Percentiles rank a stretch among this genome's conserved stretches.
Conservation (phyloP, 2,113 vertebrate species). For the Bucco capensis region DNA sequence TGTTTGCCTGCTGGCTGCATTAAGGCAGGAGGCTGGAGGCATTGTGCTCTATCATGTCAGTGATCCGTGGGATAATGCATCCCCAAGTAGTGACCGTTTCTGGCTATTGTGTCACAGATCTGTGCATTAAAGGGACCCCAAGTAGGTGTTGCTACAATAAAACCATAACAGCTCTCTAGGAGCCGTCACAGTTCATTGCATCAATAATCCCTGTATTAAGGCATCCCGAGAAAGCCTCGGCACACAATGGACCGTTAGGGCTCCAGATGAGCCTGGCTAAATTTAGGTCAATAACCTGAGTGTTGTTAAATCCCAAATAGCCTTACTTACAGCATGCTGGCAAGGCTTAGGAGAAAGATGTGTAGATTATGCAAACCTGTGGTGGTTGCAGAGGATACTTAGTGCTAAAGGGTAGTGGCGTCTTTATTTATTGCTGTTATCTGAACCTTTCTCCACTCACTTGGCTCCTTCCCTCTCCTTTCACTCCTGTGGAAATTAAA, state of each 20-base stretch:
- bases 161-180: constrained; percentile 51
- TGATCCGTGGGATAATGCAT: constrained; percentile 47
- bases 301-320: constrained; percentile 37
- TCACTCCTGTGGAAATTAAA: not conserved
- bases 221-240: constrained; percentile 11
- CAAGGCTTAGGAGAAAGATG: not conserved
- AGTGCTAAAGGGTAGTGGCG: not conserved
- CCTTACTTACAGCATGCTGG: not conserved
- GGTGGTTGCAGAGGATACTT: not conserved
- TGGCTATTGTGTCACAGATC: constrained; percentile 58
- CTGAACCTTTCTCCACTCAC: not conserved
- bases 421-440: not conserved
- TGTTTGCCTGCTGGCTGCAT: not conserved
- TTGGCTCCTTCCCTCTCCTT: not conserved
- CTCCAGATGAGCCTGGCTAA: constrained; percentile 59
- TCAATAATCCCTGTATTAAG: constrained; percentile 62
- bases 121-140: constrained; percentile 32
- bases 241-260: constrained; percentile 58
- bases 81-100: constrained; percentile 31
- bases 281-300: constrained; percentile 68
- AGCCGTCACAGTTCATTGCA: constrained; percentile 65
- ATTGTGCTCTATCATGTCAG: not conserved
- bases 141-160: constrained; percentile 67
- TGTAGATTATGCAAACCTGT: not conserved
- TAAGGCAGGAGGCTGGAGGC: constrained; percentile 6